Evolutionary conservation across 2,113 vertebrate genomes (phyloP), one percentile per base, ranked within the genome.

Genomic region (Paratilapia polleni): DNA sequence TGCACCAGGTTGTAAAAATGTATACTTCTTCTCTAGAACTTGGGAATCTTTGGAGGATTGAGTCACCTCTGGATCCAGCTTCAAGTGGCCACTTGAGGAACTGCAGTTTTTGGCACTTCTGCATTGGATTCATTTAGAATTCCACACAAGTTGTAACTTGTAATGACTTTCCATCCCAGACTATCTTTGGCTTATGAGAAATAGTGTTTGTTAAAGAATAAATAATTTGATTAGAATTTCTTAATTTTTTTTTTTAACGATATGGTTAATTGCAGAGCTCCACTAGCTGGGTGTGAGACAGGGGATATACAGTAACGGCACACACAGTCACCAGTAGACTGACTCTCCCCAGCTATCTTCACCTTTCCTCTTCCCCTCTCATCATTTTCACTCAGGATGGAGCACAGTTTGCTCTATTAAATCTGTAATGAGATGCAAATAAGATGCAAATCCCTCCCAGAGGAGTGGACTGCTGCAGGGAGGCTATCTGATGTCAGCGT

Each of bases 401-500:
- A 82, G 91, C 87, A 86, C 85, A 84, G 94, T 93, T 92, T 93
- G 88, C 91, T 90, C 92, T 89, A 93, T 94, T 94, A 87, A 91
- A 92, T 83, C 87, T 75, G 81, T 86, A 90, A 94, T 90, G 79
- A 95, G 80, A 94, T 95, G 91, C 87, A 94, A 94, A 95, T 95
- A 80, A 93, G 77, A 96, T 95, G 94, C 92, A 95, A 95, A 95
- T 95, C 90, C 89, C 91, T 92, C 91, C 93, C 90, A 92, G 87
- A 84, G 91, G 91, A 92, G 90, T 87, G 87, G 95, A 94, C 94
- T 92, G 93, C 93, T 92, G 83, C 85, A 89, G 87, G 91, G 88
- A 91, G 86, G 86, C 89, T 94, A 95, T 94, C 94, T 95, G 93
- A 92, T 93, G 92, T 96, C 95, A 95, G 92, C 81, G 77, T 91